A percentile compares a stretch with the other conserved stretches of the same genome.
Evolutionary conservation across 2,113 vertebrate genomes (phyloP).

Genomic region (Alouatta palliata): DNA sequence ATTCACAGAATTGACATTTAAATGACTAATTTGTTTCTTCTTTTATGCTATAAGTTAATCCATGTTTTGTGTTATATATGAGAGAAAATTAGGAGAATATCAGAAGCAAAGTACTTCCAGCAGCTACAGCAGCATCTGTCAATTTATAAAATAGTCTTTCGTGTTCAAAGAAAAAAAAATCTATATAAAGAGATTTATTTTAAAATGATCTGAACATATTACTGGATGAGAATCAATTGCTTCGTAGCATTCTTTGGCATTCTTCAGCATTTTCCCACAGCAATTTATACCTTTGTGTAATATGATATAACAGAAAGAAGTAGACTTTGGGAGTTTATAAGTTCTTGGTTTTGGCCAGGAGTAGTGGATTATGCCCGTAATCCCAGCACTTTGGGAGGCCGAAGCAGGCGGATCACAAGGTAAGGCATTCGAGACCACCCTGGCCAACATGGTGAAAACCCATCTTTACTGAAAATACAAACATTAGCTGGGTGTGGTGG

Average conservation of each 20-base stretch:
- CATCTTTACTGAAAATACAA: no score
- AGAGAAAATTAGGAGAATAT: conserved; percentile 26
- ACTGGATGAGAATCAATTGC: neutral
- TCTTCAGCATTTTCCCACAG: neutral
- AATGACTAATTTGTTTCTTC: conserved; percentile 46
- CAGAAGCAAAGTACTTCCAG: neutral
- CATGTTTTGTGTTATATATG: neutral
- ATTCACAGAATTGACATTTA: conserved; percentile 69
- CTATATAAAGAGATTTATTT: conserved; percentile 31
- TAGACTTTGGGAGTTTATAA: neutral
- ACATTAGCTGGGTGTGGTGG: no score
- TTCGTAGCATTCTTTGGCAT: neutral
- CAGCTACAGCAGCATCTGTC: neutral
- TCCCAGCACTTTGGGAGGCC: no score
- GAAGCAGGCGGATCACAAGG: no score
- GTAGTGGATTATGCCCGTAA: no score
- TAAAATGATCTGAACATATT: conserved; percentile 32
- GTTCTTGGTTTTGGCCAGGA: neutral
- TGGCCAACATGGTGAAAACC: no score
- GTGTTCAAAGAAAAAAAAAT: conserved; percentile 10
- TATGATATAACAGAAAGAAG: neutral
- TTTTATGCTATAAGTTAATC: conserved; percentile 30
- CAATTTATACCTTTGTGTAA: neutral
- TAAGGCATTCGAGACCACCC: no score
- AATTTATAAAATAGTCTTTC: conserved; percentile 42